Percentiles rank a stretch among this genome's conserved stretches.
Evolutionary conservation across 2,113 vertebrate genomes (phyloP).

Genomic region (Ptilonorhynchus violaceus): DNA sequence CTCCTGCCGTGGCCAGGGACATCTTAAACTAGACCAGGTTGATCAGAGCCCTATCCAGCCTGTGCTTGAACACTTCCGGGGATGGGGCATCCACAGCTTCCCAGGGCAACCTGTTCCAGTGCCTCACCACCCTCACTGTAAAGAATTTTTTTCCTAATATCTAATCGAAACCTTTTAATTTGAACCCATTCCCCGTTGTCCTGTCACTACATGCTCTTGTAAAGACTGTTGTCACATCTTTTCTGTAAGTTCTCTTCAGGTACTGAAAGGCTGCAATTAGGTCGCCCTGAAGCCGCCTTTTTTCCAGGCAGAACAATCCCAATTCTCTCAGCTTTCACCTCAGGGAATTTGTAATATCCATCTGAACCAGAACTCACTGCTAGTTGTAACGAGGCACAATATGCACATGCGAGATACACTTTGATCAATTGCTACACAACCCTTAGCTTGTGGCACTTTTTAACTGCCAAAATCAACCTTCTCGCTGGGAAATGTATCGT

Average conservation of each 20-base stretch:
- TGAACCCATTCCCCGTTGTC: neutral
- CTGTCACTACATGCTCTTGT: neutral
- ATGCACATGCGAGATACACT: fast-evolving
- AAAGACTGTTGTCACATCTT: neutral
- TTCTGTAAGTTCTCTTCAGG: neutral
- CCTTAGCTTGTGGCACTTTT: neutral
- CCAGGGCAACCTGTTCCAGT: neutral
- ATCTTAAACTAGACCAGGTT: neutral
- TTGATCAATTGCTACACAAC: neutral
- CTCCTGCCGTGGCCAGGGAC: neutral
- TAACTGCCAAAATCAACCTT: neutral
- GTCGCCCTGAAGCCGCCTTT: neutral
- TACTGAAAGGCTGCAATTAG: neutral
- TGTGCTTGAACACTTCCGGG: neutral
- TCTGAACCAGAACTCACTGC: neutral
- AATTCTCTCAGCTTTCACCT: neutral
- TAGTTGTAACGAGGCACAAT: neutral
- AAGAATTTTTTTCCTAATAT: neutral
- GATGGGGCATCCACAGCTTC: neutral
- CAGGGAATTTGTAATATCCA: neutral
- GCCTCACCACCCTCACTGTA: neutral
- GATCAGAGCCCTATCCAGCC: neutral
- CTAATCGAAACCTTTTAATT: neutral
- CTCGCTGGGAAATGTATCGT: neutral
- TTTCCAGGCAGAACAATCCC: neutral